phyloP scores from a whole-genome alignment of 1,140 invertebrate species.

The Pentalonia nigronervosa region DNA sequence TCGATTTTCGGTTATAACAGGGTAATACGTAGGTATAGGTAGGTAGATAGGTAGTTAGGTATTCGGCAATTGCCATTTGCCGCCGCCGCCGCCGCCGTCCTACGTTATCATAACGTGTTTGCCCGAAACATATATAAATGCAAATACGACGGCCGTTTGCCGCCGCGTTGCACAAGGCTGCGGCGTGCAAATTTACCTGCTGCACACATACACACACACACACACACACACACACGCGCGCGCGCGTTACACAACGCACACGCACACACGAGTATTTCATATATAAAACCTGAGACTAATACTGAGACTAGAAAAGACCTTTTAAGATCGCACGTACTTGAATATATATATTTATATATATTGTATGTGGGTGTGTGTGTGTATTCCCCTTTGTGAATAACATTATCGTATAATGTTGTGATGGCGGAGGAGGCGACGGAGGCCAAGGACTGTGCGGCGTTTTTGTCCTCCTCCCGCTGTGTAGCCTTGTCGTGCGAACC shows the following conservation, averaged over 20 bases:
- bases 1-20: background rate
- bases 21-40: background rate
- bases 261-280: background rate
- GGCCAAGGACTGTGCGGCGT: background rate
- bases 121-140: conserved; percentile 2
- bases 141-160: conserved; percentile 32
- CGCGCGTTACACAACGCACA: too few relatives aligned
- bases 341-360: background rate
- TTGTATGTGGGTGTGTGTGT: background rate
- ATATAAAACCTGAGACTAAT: background rate
- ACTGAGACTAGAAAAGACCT: background rate
- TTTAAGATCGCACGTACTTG: background rate
- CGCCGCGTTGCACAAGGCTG: background rate
- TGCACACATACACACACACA: background rate
- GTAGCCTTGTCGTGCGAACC: background rate
- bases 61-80: background rate
- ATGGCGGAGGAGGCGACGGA: background rate
- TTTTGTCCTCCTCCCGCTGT: background rate
- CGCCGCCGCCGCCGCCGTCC: background rate
- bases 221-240: background rate
- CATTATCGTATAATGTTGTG: background rate
- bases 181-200: background rate
- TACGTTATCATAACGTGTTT: conserved; percentile 29
- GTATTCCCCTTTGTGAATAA: background rate
- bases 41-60: too few relatives aligned